A percentile compares a stretch with the other conserved stretches of the same genome.
Evolutionary conservation across 2,797 vertebrate genomes (phyloP).

Genomic region (Esox masquinongy): DNA sequence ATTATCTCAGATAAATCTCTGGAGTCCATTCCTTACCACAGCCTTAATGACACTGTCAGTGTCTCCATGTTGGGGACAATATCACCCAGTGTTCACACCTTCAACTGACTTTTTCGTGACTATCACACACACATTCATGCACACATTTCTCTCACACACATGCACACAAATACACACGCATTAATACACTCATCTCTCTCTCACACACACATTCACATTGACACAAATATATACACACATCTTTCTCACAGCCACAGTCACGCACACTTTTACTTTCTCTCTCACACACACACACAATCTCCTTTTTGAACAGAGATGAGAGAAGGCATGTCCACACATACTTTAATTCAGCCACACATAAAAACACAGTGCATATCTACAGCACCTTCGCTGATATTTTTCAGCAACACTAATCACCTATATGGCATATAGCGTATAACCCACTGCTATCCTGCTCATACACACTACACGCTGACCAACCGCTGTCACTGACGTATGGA

Average conservation of each 20-base stretch:
- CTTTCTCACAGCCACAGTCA: not conserved
- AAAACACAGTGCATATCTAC: not conserved
- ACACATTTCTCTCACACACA: not conserved
- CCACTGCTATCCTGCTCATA: not conserved
- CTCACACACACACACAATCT: not conserved
- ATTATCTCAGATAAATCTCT: not conserved
- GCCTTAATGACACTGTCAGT: not conserved
- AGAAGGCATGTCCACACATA: constrained; percentile 1
- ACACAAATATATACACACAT: not conserved
- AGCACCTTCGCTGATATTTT: not conserved
- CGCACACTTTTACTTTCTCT: not conserved
- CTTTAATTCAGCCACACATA: not conserved
- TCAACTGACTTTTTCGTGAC: constrained; percentile 4
- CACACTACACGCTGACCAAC: not conserved
- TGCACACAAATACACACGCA: too few relatives aligned
- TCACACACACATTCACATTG: not conserved
- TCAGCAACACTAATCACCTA: not conserved
- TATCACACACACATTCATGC: not conserved
- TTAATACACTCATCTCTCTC: not conserved
- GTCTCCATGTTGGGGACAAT: not conserved
- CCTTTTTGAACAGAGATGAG: not conserved
- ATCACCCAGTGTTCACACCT: not conserved
- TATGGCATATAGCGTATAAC: not conserved
- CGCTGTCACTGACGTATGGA: not conserved
- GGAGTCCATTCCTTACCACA: not conserved